These are phyloP conservation scores for Leucania comma DNA, from an alignment of 2,888 invertebrate genomes.

Conservation along the genomic window DNA sequence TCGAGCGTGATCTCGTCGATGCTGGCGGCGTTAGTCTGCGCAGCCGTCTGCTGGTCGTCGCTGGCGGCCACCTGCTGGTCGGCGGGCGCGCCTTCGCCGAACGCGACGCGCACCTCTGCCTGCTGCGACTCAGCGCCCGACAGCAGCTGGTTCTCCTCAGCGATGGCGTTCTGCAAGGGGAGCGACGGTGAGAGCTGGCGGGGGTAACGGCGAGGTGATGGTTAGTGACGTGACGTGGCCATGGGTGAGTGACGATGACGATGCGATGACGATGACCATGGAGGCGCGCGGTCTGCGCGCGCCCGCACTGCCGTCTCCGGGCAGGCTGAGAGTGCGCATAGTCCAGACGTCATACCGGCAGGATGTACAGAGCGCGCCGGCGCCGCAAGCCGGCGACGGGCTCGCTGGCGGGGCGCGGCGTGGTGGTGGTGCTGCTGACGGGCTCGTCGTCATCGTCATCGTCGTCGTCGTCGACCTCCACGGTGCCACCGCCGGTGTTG, in stretches of 20 bases:
- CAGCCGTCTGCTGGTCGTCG: constrained; percentile 88
- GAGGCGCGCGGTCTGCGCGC: constrained; percentile 76
- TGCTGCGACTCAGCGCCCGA: constrained; percentile 91
- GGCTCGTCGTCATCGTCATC: constrained; percentile 91
- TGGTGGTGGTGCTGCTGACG: constrained; percentile 63
- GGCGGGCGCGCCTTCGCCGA: constrained; percentile 80
- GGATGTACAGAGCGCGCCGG: constrained; percentile 80
- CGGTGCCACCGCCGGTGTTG: constrained; percentile 83
- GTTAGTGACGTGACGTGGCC: constrained; percentile 62
- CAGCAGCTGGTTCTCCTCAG: constrained; percentile 87
- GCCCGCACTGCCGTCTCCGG: constrained; percentile 85
- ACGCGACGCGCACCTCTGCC: constrained; percentile 92
- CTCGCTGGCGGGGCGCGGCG: constrained; percentile 38
- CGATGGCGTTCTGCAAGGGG: constrained; percentile 81
- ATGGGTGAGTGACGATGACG: constrained; percentile 68
- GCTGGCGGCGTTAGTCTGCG: constrained; percentile 92
- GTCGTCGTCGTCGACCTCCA: constrained; percentile 89
- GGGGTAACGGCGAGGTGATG: constrained; percentile 46
- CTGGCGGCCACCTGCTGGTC: constrained; percentile 71
- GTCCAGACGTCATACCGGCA: constrained; percentile 84
- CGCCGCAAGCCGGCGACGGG: constrained; percentile 70
- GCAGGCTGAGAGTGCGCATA: constrained; percentile 87
- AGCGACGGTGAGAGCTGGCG: constrained; percentile 12
- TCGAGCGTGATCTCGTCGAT: constrained; percentile 93
- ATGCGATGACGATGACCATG: constrained; percentile 75